A percentile compares a stretch with the other conserved stretches of the same genome.
Conservation (phyloP, 2,888 invertebrate genomes). For the Agrotis segetum region DNA sequence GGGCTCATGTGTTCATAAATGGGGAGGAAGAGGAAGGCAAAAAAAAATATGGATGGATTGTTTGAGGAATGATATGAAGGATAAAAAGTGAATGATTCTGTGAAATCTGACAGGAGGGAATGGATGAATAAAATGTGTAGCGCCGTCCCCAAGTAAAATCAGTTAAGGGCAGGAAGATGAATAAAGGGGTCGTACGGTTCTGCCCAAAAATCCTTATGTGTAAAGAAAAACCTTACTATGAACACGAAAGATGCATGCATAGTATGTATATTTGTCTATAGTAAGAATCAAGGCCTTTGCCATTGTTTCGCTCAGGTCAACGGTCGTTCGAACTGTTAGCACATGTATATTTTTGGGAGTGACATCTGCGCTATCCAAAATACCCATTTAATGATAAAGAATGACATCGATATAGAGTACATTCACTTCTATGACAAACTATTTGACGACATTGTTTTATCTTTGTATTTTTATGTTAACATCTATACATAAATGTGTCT, state of each 20-base stretch:
- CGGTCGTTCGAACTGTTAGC: slow-evolving; percentile 44
- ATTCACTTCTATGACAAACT: slow-evolving; percentile 43
- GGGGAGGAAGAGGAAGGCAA: too few species aligned
- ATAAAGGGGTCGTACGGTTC: not conserved
- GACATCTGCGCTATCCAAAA: slow-evolving; percentile 50
- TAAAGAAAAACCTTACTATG: slow-evolving; percentile 20
- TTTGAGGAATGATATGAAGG: too few species aligned
- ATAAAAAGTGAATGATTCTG: too few species aligned
- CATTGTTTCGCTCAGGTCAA: slow-evolving; percentile 53
- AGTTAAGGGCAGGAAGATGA: too few species aligned
- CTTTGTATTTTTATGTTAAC: slow-evolving; percentile 2
- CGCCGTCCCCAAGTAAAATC: too few species aligned
- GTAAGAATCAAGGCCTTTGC: slow-evolving; percentile 52
- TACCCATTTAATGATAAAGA: slow-evolving; percentile 38
- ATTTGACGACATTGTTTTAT: slow-evolving; percentile 2
- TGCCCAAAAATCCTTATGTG: not conserved
- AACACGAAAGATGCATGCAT: slow-evolving; percentile 8
- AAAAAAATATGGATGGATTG: too few species aligned
- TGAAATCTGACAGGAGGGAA: too few species aligned
- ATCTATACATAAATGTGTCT: not conserved
- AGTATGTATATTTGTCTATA: slow-evolving; percentile 16
- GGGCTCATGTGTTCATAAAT: too few species aligned
- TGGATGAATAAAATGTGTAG: too few species aligned
- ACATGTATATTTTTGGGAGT: slow-evolving; percentile 52
- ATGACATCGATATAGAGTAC: slow-evolving; percentile 27